A percentile compares a stretch with the other conserved stretches of the same genome.
phyloP scores from a whole-genome alignment of 2,113 vertebrate species.

The Pan troglodytes region DNA sequence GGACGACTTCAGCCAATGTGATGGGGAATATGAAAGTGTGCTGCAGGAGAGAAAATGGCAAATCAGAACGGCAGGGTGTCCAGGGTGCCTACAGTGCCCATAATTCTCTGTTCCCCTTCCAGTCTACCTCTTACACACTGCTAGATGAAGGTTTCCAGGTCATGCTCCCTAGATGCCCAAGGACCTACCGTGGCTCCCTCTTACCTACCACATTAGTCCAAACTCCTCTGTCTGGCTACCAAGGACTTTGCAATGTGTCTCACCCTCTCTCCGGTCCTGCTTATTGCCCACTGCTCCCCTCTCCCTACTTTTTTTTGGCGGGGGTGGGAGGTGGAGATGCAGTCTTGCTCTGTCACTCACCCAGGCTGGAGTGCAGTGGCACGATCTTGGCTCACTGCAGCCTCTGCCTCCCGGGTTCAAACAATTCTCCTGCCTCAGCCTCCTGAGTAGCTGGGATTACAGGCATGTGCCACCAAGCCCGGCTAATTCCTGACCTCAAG shows the following conservation, averaged over 20 bases:
- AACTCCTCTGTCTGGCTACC: neutral
- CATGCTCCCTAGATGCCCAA: neutral
- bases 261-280: neutral
- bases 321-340: too few species aligned
- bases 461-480: too few species aligned
- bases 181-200: neutral
- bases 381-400: too few species aligned
- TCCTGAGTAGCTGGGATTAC: too few species aligned
- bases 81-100: rapidly evolving
- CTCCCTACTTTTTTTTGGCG: too few species aligned
- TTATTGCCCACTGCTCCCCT: neutral
- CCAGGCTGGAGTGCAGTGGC: too few species aligned
- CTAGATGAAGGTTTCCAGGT: neutral
- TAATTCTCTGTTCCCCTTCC: neutral
- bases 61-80: rapidly evolving
- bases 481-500: too few species aligned
- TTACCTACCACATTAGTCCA: too few species aligned
- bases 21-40: conserved; percentile 81
- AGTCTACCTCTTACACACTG: neutral
- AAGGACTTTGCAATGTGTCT: neutral
- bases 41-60: conserved; percentile 71
- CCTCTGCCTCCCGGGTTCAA: too few species aligned
- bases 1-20: conserved; percentile 78
- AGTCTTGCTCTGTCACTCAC: too few species aligned
- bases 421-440: too few species aligned